phyloP scores from a whole-genome alignment of 2,113 vertebrate species.

The Scomber japonicus region DNA sequence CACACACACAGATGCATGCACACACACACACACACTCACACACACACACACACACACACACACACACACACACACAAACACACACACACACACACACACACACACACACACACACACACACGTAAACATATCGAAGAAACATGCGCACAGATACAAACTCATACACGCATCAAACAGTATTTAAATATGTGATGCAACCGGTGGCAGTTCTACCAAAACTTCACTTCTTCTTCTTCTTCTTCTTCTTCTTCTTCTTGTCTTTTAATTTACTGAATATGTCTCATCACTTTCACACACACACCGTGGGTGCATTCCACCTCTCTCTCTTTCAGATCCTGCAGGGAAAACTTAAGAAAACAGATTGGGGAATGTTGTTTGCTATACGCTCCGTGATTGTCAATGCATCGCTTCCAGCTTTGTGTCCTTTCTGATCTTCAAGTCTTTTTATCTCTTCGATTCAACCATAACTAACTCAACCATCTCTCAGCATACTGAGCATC shows the following conservation, averaged over 20 bases:
- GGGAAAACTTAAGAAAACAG: conserved; percentile 49
- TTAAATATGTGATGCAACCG: conserved; percentile 56
- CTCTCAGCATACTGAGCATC: conserved; percentile 32
- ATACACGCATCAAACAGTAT: conserved; percentile 60
- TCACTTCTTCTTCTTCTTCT: conserved; percentile 27
- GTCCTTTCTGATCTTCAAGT: conserved; percentile 22
- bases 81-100: not conserved
- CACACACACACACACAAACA: not conserved
- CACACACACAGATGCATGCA: conserved; percentile 6
- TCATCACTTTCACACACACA: conserved; percentile 38
- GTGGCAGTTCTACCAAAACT: conserved; percentile 43
- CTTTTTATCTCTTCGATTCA: conserved; percentile 51
- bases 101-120: conserved; percentile 11
- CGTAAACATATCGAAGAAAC: not conserved
- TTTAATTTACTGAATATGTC: conserved; percentile 29
- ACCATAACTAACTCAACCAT: conserved; percentile 33
- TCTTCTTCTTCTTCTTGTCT: conserved; percentile 26
- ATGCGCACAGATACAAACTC: conserved; percentile 26
- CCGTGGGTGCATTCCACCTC: conserved; percentile 50
- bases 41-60: conserved; percentile 10
- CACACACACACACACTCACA: not conserved
- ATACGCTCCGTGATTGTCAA: conserved; percentile 11
- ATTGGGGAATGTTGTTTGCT: conserved; percentile 48
- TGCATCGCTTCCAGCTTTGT: conserved; percentile 31
- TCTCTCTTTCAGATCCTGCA: conserved; percentile 50